Conservation (phyloP, 2,113 vertebrate genomes). For the Marcusenius ussheri region DNA sequence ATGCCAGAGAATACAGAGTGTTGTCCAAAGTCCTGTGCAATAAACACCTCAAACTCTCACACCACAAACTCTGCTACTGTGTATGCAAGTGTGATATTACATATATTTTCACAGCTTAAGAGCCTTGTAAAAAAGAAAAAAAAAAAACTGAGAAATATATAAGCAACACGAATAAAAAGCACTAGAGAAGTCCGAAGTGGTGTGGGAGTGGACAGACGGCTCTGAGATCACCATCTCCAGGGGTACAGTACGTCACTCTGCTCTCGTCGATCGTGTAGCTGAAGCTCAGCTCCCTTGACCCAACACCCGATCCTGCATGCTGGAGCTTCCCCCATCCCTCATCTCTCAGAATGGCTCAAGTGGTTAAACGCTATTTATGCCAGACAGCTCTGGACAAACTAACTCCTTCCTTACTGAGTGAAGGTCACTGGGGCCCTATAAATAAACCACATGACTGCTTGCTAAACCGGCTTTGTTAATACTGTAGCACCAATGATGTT, state of each 20-base stretch:
- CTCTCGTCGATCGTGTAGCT: background rate
- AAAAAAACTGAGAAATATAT: background rate
- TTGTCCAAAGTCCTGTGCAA: conserved; percentile 6
- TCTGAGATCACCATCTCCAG: conserved; percentile 1
- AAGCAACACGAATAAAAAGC: conserved; percentile 11
- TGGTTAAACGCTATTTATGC: background rate
- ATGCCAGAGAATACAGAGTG: background rate
- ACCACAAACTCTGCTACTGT: conserved; percentile 1
- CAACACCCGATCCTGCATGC: background rate
- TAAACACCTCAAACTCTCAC: conserved; percentile 16
- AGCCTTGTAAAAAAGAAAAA: conserved; percentile 17
- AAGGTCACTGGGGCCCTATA: background rate
- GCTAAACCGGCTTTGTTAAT: background rate
- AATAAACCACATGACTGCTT: background rate
- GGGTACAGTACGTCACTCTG: background rate
- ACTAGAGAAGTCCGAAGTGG: background rate
- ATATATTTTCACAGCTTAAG: conserved; percentile 36
- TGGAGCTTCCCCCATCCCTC: background rate
- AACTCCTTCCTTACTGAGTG: background rate
- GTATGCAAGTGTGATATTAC: conserved; percentile 14
- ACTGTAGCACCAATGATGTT: conserved; percentile 12
- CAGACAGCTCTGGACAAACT: background rate
- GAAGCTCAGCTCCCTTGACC: background rate
- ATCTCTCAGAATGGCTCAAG: background rate
- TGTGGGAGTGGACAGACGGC: background rate